These are phyloP conservation scores for Megaceryle torquata DNA, from an alignment of 2,113 vertebrate species.

Conservation along the genomic window DNA sequence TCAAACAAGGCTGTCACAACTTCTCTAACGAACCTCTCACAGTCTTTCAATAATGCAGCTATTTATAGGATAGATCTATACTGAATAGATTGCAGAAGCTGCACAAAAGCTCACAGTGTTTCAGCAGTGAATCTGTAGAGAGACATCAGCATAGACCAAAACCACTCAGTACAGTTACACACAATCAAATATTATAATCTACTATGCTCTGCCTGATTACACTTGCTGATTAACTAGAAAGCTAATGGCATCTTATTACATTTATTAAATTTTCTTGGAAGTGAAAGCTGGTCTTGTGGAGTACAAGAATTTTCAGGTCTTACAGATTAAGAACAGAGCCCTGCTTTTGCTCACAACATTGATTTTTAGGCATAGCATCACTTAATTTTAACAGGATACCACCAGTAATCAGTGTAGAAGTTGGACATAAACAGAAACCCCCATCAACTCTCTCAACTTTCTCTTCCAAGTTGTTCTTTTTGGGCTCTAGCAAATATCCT, in stretches of 20 bases:
- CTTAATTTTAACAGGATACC: not conserved
- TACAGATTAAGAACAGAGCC: not conserved
- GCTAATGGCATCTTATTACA: not conserved
- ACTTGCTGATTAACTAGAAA: not conserved
- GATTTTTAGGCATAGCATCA: not conserved
- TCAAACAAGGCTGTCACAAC: not conserved
- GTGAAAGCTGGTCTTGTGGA: not conserved
- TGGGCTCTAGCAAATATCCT: not conserved
- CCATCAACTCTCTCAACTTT: not conserved
- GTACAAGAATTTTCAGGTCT: not conserved
- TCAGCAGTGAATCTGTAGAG: not conserved
- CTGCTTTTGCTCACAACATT: not conserved
- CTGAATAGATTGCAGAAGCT: slow-evolving; percentile 13
- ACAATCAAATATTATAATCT: not conserved
- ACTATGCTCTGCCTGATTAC: not conserved
- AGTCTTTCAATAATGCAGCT: not conserved
- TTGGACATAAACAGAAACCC: not conserved
- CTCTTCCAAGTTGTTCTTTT: not conserved
- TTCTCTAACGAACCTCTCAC: slow-evolving; percentile 28
- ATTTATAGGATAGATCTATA: slow-evolving; percentile 25
- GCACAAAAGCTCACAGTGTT: slow-evolving; percentile 27
- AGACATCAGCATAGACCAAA: not conserved
- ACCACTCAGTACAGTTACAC: not conserved
- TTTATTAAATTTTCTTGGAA: not conserved
- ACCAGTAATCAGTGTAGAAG: not conserved